Evolutionary conservation across 1,140 invertebrate genomes (phyloP), one percentile per base, ranked within the genome.

Genomic region (Drosophila virilis): DNA sequence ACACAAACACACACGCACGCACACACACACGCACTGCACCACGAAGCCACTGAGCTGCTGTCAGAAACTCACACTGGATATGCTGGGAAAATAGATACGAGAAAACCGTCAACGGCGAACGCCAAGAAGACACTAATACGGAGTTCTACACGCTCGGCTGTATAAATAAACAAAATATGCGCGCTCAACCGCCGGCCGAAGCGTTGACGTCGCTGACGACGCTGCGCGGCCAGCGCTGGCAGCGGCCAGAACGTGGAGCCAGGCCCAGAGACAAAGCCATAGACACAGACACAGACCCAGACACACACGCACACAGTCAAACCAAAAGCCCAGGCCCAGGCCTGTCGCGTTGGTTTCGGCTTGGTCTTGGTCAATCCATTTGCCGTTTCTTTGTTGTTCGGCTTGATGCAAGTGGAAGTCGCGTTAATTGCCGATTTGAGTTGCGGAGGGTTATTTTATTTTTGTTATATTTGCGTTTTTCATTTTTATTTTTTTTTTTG

Each of bases 121-220:
- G 88, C 88, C 88, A 91, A 91, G 88, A 91, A 91, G 89, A 91
- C 89, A 91, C 83, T 91, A 90, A 91, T 91, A 91, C 72, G 89
- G 80, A 80, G 80, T 91, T 91, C 88, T 91, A 79, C 78, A 62
- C 58, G 80, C 70, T 84, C 88, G 76, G 83, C 75, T 79, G 89
- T 91, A 91, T 91, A 91, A 91, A 91, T 91, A 91, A 91, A 91
- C 78, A 89, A 89, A 91, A 91, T 82, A 62, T 59, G 73, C 84
- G 54, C 68, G 84, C 66, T 80, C 62, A 76, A 64, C 52, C 69
- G 40, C 64, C 64, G 74, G 64, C 84, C 73, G 74, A 55, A 68
- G 38, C 51, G 79, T 37, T 64, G 59, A 46, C 70, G 83, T 61
- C 69, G 76, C 38, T 33, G 51, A 35, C 35, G 22, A 43, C 40